phyloP scores from a whole-genome alignment of 2,113 vertebrate genomes.

The Phalacrocorax carbo region DNA sequence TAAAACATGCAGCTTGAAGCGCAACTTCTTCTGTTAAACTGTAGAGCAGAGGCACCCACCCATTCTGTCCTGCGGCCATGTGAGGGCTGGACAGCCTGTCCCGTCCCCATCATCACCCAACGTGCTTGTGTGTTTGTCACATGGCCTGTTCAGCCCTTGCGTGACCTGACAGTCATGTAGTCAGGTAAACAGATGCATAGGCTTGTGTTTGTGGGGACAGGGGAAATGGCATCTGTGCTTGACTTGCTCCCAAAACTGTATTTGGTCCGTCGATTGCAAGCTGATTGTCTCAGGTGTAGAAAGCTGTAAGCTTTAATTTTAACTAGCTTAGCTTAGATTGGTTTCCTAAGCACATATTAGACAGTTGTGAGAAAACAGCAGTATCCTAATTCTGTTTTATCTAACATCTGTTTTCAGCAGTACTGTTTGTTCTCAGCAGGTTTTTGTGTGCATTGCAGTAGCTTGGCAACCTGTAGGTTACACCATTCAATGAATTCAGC shows the following conservation, averaged over 20 bases:
- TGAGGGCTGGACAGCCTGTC: neutral
- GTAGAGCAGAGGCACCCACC: neutral
- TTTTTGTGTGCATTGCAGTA: slow-evolving; percentile 60
- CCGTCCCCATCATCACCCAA: neutral
- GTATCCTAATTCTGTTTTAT: slow-evolving; percentile 50
- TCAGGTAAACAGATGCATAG: neutral
- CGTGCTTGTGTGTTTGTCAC: neutral
- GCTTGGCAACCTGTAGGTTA: slow-evolving; percentile 52
- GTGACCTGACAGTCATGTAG: neutral
- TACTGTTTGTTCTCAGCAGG: slow-evolving; percentile 63
- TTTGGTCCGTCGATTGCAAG: neutral
- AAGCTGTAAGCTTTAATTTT: neutral
- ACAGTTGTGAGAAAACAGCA: neutral
- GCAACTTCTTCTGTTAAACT: neutral
- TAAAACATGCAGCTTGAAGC: neutral
- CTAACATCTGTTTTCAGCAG: slow-evolving; percentile 48
- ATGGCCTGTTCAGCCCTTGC: neutral
- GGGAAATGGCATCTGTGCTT: neutral
- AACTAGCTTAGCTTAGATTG: neutral
- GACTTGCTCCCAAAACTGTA: neutral
- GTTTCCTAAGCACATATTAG: neutral
- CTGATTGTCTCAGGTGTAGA: neutral
- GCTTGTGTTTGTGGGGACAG: neutral
- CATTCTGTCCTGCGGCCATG: neutral
- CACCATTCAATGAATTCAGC: slow-evolving; percentile 32